Base-by-base conservation (phyloP, 2,888 invertebrate species). In the Hermaeophaga mercurialis region DNA sequence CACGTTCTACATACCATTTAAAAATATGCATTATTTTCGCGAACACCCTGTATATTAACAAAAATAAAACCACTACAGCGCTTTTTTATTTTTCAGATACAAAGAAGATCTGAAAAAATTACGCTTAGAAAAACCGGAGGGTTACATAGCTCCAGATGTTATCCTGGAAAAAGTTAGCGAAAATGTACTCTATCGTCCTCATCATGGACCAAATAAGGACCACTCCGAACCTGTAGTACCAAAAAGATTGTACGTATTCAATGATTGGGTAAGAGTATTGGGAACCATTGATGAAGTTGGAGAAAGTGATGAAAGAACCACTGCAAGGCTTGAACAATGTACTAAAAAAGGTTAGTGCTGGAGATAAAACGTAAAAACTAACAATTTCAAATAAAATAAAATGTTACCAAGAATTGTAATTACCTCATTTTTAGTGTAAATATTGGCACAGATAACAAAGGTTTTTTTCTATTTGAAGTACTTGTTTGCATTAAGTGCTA, bases 191-290 rank as follows among this genome's bases (percentile, higher is more conserved):
- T 89, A 84, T 65, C 80, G 66, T 28, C 66, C 70, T 4, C 74
- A 76, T 1, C 79, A 80, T 60, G 80, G 80, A 0, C 70, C 75
- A 1, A 72, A 70, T 12, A 80, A 79, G 58, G 50, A 70, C 18
- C 41, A 56, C 19, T 57, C 75, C 0, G 85, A 87, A 70, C 82
- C 86, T 0, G 71, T 91, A 12, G 81, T 84, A 31, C 80, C 85
- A 0, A 84, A 85, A 33, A 80, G 88, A 34, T 81, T 89, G 44
- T 89, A 83, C 67, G 81, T 89, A 9, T 82, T 89, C 6, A 86
- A 89, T 65, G 87, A 90, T 66, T 89, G 88, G 57, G 82, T 91
- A 24, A 88, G 89, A 67, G 85, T 90, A 7, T 81, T 84, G 31
- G 84, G 87, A 48, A 81, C 85, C 0, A 44, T 52, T 3, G 61